Conservation (phyloP, 2,888 invertebrate genomes). For the Hemicrepidius hirtus region DNA sequence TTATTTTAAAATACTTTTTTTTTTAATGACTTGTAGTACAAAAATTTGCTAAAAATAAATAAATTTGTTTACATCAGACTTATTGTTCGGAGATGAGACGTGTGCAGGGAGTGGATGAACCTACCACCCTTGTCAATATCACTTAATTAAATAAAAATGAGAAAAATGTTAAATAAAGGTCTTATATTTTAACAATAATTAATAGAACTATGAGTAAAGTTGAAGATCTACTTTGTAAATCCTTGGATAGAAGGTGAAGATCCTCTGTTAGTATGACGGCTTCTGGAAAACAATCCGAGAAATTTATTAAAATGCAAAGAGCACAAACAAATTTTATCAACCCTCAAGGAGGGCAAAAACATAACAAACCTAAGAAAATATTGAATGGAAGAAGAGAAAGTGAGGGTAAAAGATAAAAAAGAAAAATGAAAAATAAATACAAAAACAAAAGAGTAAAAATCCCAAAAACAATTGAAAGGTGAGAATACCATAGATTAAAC, state of each 20-base stretch:
- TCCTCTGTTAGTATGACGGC: constrained; percentile 57
- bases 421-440: too few species aligned
- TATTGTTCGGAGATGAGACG: neutral
- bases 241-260: constrained; percentile 61
- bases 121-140: constrained; percentile 19
- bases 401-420: too few species aligned
- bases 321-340: too few species aligned
- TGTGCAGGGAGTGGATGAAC: constrained; percentile 23
- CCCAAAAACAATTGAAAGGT: too few species aligned
- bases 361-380: too few species aligned
- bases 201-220: constrained; percentile 9
- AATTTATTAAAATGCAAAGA: too few species aligned
- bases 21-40: neutral
- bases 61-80: constrained; percentile 1
- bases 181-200: constrained; percentile 7
- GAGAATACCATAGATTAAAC: too few species aligned
- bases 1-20: neutral
- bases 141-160: neutral
- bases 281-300: constrained; percentile 47
- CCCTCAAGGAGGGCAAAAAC: too few species aligned
- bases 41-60: neutral
- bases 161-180: constrained; percentile 7
- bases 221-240: constrained; percentile 53
- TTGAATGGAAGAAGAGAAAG: too few species aligned
- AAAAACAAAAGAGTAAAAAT: too few species aligned